Evolutionary conservation across 2,797 vertebrate genomes (phyloP).

Genomic region (Paramormyrops hopkinsi): DNA sequence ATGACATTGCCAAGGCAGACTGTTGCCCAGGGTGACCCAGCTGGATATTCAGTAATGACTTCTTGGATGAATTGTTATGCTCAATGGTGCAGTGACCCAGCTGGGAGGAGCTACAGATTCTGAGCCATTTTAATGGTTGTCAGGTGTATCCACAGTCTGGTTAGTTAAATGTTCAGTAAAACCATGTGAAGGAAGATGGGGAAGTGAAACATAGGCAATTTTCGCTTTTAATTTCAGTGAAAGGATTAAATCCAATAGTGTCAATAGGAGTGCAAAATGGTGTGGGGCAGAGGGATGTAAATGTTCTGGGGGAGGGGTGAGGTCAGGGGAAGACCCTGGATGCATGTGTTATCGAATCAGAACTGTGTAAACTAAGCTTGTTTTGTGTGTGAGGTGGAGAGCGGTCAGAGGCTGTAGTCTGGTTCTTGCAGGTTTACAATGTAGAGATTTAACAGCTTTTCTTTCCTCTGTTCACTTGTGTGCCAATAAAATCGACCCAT

Average conservation of each 20-base stretch:
- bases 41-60: background rate
- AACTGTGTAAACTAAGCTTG: background rate
- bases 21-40: background rate
- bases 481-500: background rate
- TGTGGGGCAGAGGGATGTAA: background rate
- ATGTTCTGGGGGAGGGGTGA: background rate
- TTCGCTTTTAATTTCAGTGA: background rate
- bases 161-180: background rate
- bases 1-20: conserved; percentile 6
- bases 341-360: background rate
- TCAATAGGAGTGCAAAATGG: background rate
- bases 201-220: background rate
- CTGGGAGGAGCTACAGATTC: background rate
- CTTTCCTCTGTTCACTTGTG: background rate
- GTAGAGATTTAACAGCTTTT: background rate
- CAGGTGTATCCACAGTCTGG: background rate
- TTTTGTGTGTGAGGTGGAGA: background rate
- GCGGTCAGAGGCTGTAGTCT: background rate
- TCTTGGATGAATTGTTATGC: conserved; percentile 2
- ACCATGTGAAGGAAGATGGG: background rate
- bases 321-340: background rate
- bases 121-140: background rate
- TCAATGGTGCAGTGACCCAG: background rate
- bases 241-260: background rate
- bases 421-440: background rate